Conservation (phyloP, 2,797 vertebrate genomes). For the Phrynocephalus vlangalii region DNA sequence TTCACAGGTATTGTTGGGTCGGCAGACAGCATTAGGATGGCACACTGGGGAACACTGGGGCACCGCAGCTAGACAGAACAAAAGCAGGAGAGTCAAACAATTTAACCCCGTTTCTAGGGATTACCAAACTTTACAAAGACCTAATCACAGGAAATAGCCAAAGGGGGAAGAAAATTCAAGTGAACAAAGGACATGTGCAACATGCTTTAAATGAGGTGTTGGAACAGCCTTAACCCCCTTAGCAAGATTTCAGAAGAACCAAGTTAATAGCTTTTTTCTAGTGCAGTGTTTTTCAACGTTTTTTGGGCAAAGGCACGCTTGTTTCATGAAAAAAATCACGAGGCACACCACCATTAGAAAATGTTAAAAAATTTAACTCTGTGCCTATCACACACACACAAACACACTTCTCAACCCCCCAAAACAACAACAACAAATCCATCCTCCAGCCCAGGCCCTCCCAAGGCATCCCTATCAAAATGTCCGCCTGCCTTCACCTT, state of each 20-base stretch:
- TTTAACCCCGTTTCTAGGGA: background rate
- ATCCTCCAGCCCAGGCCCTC: too few relatives aligned
- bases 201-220: too few relatives aligned
- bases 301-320: too few relatives aligned
- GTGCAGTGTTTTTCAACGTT: too few relatives aligned
- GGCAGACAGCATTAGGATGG: conserved; percentile 84
- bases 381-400: too few relatives aligned
- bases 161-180: background rate
- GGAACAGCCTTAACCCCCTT: background rate
- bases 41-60: conserved; percentile 86
- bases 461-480: too few relatives aligned
- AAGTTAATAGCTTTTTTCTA: background rate
- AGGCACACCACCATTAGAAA: too few relatives aligned
- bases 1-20: conserved; percentile 80
- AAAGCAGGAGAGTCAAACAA: background rate
- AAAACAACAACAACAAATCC: too few relatives aligned
- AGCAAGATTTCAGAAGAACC: background rate
- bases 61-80: conserved; percentile 72
- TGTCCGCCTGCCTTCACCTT: too few relatives aligned
- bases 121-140: background rate
- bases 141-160: background rate
- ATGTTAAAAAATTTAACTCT: too few relatives aligned
- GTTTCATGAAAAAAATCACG: too few relatives aligned
- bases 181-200: background rate
- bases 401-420: too few relatives aligned